Percentiles rank a stretch among this genome's conserved stretches.
Evolutionary conservation across 2,797 vertebrate species (phyloP).

Genomic region (Poeciliopsis presidionis): DNA sequence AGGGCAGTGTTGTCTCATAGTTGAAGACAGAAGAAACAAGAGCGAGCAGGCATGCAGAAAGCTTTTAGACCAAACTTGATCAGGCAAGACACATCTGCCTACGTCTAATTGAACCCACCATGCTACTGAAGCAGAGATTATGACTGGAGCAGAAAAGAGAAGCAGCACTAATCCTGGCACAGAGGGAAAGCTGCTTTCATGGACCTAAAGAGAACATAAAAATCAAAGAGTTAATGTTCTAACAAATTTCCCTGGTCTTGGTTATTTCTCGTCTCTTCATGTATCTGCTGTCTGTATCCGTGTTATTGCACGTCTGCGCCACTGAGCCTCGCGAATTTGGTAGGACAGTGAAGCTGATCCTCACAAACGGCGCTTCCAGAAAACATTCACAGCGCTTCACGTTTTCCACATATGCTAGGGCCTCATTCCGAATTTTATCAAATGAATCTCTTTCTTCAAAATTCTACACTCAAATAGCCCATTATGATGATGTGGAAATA

Average conservation of each 20-base stretch:
- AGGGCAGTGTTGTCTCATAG: constrained; percentile 57
- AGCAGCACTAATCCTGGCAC: constrained; percentile 32
- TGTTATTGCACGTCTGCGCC: background rate
- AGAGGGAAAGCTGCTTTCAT: constrained; percentile 52
- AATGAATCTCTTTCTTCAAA: no score
- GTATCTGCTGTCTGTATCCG: background rate
- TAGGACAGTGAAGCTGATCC: background rate
- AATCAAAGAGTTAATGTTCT: constrained; percentile 49
- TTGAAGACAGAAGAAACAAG: background rate
- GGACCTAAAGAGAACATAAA: constrained; percentile 44
- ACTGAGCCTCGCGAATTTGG: background rate
- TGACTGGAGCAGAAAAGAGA: constrained; percentile 41
- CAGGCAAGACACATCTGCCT: constrained; percentile 57
- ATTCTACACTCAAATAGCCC: no score
- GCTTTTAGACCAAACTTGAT: constrained; percentile 47
- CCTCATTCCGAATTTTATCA: no score
- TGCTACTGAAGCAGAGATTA: constrained; percentile 62
- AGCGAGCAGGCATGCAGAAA: constrained; percentile 29
- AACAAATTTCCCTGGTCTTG: constrained; percentile 46
- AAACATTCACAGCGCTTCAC: no score
- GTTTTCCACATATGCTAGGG: no score
- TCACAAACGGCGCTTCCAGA: background rate
- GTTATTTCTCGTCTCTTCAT: constrained; percentile 14
- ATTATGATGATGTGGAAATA: no score
- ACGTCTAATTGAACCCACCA: constrained; percentile 63